Conservation (phyloP, 2,888 invertebrate genomes). For the Aphodius sticticus region DNA sequence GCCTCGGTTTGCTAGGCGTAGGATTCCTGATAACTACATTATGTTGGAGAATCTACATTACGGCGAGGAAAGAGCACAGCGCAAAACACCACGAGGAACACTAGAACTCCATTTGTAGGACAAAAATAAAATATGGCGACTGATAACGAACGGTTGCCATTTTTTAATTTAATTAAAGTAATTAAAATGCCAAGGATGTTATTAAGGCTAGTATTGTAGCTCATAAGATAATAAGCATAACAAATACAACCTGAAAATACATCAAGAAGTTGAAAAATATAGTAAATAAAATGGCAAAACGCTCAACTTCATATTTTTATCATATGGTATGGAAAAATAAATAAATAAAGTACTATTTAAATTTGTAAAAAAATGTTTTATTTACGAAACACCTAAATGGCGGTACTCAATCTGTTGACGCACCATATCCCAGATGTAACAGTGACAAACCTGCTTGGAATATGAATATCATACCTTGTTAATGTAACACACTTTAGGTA, state of each 20-base stretch:
- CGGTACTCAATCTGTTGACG: background rate
- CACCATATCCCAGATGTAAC: too few species aligned
- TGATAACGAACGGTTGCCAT: conserved; percentile 6
- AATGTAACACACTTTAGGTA: too few species aligned
- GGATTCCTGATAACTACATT: conserved; percentile 49
- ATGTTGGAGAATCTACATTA: conserved; percentile 34
- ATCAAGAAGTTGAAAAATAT: too few species aligned
- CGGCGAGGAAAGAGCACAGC: conserved; percentile 28
- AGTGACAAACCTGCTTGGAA: too few species aligned
- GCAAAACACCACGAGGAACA: conserved; percentile 12
- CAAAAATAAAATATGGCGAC: conserved; percentile 7
- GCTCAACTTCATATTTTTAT: too few species aligned
- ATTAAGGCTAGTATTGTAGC: background rate
- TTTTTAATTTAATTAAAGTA: background rate
- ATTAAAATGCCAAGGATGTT: background rate
- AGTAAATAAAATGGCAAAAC: too few species aligned
- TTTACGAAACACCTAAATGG: conserved; percentile 24
- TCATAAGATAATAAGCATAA: background rate
- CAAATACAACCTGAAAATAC: background rate
- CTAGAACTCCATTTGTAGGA: conserved; percentile 7
- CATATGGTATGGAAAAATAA: background rate
- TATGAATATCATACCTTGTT: too few species aligned
- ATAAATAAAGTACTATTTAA: conserved; percentile 29
- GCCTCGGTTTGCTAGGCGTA: conserved; percentile 53
- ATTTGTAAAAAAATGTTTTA: conserved; percentile 35